Evolutionary conservation across 2,888 invertebrate genomes (phyloP).

Genomic region (Hoplodrina ambigua): DNA sequence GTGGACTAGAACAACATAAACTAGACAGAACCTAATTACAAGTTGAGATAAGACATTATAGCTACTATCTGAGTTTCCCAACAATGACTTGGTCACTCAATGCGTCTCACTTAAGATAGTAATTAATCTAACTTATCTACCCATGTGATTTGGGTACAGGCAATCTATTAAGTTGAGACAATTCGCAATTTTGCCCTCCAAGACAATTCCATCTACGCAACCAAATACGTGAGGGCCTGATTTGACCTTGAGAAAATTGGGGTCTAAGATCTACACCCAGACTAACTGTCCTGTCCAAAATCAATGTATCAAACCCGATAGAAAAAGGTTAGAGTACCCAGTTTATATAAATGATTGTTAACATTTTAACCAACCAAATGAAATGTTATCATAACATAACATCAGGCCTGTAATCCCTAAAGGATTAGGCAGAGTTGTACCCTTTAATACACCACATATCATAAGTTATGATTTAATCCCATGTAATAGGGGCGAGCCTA

Average conservation of each 20-base stretch:
- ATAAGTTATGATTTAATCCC: too few species aligned
- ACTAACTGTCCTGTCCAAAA: constrained; percentile 20
- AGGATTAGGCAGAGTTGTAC: too few species aligned
- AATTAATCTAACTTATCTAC: constrained; percentile 61
- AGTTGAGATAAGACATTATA: neutral
- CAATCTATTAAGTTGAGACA: constrained; percentile 53
- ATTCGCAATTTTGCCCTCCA: constrained; percentile 43
- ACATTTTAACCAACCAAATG: constrained; percentile 18
- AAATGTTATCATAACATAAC: neutral
- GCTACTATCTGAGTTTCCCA: constrained; percentile 20
- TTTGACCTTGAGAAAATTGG: constrained; percentile 27
- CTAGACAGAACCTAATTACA: constrained; percentile 7
- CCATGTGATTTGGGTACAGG: constrained; percentile 50
- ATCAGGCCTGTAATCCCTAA: too few species aligned
- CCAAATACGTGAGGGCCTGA: constrained; percentile 35
- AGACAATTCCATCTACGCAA: constrained; percentile 28
- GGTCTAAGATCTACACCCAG: constrained; percentile 19
- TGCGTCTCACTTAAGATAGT: constrained; percentile 44
- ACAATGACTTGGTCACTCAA: constrained; percentile 31
- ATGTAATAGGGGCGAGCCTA: too few species aligned
- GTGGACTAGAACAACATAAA: neutral
- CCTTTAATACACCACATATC: too few species aligned
- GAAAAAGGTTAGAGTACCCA: constrained; percentile 17
- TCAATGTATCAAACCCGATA: constrained; percentile 27
- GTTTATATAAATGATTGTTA: constrained; percentile 18